Evolutionary conservation across 2,113 vertebrate species (phyloP).

Genomic region (Ictalurus furcatus): DNA sequence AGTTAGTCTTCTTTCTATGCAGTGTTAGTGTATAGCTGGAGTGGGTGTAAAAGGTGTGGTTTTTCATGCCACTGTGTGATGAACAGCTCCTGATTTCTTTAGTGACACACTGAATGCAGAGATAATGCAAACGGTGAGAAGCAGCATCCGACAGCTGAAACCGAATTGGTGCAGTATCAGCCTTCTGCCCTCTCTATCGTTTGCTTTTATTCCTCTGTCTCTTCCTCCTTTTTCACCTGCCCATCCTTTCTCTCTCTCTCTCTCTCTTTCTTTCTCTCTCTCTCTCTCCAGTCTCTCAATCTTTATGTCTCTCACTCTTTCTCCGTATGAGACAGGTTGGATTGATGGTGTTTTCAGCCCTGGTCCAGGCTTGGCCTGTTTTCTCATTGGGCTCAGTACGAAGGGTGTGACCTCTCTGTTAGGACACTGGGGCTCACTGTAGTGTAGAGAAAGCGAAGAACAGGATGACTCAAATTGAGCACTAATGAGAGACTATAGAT

Average conservation of each 20-base stretch:
- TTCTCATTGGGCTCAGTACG: constrained; percentile 30
- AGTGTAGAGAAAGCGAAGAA: constrained; percentile 27
- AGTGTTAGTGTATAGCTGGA: constrained; percentile 1
- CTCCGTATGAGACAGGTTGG: constrained; percentile 33
- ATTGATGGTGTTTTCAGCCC: constrained; percentile 44
- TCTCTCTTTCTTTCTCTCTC: neutral
- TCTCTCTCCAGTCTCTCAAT: neutral
- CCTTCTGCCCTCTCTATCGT: neutral
- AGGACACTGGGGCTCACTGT: constrained; percentile 39
- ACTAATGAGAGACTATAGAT: constrained; percentile 38
- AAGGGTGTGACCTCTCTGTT: constrained; percentile 50
- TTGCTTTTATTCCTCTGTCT: neutral
- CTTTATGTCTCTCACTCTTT: neutral
- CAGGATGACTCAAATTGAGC: constrained; percentile 26
- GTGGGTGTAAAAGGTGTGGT: constrained; percentile 15
- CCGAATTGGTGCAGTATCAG: constrained; percentile 7
- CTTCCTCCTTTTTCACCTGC: neutral
- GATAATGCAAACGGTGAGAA: constrained; percentile 42
- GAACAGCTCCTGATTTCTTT: constrained; percentile 39
- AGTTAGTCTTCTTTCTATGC: constrained; percentile 9
- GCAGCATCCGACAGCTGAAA: constrained; percentile 32
- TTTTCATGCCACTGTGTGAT: constrained; percentile 18
- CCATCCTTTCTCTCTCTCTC: neutral
- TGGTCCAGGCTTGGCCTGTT: constrained; percentile 17
- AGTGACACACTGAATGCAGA: constrained; percentile 40